phyloP scores from a whole-genome alignment of 2,113 vertebrate genomes.

The Cyprinodon brontotheroides region DNA sequence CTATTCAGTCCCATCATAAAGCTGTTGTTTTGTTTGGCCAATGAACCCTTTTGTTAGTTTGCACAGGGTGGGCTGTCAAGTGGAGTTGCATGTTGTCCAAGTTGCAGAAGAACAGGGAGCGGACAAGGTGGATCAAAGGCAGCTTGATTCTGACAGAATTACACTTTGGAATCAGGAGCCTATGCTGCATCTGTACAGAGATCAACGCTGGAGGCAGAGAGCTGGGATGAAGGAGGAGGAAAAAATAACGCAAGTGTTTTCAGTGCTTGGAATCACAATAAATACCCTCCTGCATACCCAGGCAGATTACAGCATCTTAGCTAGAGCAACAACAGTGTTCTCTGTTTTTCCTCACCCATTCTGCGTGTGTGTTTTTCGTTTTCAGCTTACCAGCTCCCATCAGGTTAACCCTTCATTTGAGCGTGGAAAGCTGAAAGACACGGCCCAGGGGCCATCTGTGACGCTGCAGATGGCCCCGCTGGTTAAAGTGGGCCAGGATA shows the following conservation, averaged over 20 bases:
- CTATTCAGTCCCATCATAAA: constrained; percentile 43
- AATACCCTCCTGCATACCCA: constrained; percentile 44
- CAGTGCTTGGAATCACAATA: constrained; percentile 47
- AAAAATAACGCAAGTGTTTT: constrained; percentile 52
- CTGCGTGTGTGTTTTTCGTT: constrained; percentile 20
- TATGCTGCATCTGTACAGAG: constrained; percentile 31
- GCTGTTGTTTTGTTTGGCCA: background rate
- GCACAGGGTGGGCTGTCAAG: constrained; percentile 14
- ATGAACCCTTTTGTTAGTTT: constrained; percentile 28
- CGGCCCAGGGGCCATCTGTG: constrained; percentile 64
- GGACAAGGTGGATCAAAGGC: constrained; percentile 54
- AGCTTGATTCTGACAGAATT: constrained; percentile 33
- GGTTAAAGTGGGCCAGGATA: constrained; percentile 66
- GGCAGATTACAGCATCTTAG: constrained; percentile 52
- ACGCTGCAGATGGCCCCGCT: constrained; percentile 67
- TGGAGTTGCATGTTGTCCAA: constrained; percentile 11
- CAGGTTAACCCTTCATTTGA: constrained; percentile 55
- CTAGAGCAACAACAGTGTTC: constrained; percentile 42
- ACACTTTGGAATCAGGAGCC: constrained; percentile 59
- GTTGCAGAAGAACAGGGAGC: constrained; percentile 13
- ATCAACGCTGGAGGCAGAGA: constrained; percentile 27
- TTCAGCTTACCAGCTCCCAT: constrained; percentile 31
- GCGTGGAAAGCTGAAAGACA: constrained; percentile 53
- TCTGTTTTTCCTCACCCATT: constrained; percentile 19
- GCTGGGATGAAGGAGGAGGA: constrained; percentile 24